These are phyloP conservation scores for Acanthoscelides obtectus DNA, from an alignment of 2,888 invertebrate genomes.

Conservation along the genomic window DNA sequence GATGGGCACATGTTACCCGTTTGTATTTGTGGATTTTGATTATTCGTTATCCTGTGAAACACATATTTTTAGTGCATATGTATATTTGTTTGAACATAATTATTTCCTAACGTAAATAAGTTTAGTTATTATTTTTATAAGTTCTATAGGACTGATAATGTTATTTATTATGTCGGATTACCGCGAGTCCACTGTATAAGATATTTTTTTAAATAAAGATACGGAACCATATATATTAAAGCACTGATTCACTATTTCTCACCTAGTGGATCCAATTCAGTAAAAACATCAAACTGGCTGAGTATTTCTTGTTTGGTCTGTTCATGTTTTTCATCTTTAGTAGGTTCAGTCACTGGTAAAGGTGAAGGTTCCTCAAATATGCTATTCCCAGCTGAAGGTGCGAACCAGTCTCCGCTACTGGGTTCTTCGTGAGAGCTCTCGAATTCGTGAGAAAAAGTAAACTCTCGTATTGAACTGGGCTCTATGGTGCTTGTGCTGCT, in stretches of 20 bases:
- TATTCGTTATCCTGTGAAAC: no score
- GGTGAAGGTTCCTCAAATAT: constrained; percentile 39
- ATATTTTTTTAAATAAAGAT: no score
- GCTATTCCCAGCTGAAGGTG: constrained; percentile 36
- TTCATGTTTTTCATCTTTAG: constrained; percentile 42
- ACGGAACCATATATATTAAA: no score
- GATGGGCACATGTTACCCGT: no score
- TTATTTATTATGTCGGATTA: no score
- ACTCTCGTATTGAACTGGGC: constrained; percentile 34
- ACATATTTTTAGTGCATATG: no score
- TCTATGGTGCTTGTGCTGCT: constrained; percentile 23
- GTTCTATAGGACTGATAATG: no score
- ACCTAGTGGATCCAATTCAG: constrained; percentile 89
- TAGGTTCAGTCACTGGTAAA: constrained; percentile 23
- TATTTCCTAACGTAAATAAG: no score
- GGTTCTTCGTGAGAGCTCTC: constrained; percentile 40
- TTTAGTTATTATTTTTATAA: no score
- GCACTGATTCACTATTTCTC: constrained; percentile 51
- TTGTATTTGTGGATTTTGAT: no score
- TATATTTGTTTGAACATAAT: no score
- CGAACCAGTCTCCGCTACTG: constrained; percentile 45
- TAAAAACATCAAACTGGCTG: constrained; percentile 76
- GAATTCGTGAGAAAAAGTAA: constrained; percentile 34
- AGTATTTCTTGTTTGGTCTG: constrained; percentile 43
- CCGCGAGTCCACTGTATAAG: no score